phyloP scores from a whole-genome alignment of 2,888 invertebrate genomes.

The Philonicus albiceps region DNA sequence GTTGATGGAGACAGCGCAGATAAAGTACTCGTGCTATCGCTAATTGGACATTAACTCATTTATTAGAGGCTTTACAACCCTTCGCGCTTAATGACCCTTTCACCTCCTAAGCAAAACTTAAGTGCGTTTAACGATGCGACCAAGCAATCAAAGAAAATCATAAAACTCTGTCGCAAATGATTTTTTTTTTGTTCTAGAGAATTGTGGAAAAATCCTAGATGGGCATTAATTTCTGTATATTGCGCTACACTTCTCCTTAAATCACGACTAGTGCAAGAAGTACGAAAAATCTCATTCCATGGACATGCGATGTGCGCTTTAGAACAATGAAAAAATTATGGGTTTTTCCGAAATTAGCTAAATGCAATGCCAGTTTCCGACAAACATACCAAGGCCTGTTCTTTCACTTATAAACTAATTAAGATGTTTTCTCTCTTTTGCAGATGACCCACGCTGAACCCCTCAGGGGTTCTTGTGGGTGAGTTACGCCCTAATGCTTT shows the following conservation, averaged over 20 bases:
- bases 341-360: not conserved
- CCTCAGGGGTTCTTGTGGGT: not conserved
- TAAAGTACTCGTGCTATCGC: slow-evolving; percentile 16
- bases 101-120: not conserved
- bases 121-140: not conserved
- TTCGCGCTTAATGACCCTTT: not conserved
- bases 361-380: not conserved
- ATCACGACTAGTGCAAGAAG: not conserved
- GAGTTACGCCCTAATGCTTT: not conserved
- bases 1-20: not conserved
- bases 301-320: not conserved
- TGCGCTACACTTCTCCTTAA: not conserved
- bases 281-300: not conserved
- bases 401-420: not conserved
- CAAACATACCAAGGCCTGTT: not conserved
- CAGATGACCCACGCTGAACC: not conserved
- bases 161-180: not conserved
- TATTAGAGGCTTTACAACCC: slow-evolving; percentile 15
- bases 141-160: not conserved
- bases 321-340: not conserved
- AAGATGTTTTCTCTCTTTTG: not conserved
- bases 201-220: not conserved
- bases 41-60: slow-evolving; percentile 31
- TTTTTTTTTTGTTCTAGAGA: not conserved
- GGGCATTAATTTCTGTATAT: not conserved